Evolutionary conservation across 1,140 invertebrate species (phyloP).

Genomic region (Trichonephila clavata): DNA sequence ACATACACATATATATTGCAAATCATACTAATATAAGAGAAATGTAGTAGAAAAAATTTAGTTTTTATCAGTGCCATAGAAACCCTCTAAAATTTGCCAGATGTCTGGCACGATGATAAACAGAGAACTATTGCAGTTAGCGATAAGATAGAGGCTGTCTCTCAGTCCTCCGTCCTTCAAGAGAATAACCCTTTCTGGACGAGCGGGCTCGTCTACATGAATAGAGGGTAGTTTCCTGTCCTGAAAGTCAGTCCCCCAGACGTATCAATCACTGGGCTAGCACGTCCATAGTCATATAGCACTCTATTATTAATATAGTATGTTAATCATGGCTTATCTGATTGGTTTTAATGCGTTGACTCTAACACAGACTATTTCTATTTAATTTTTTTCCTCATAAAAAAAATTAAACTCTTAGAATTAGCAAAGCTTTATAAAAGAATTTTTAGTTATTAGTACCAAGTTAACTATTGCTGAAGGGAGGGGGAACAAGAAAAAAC

Average conservation of each 20-base stretch:
- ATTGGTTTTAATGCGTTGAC: no score
- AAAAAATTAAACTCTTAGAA: no score
- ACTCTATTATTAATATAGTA: background rate
- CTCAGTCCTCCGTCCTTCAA: background rate
- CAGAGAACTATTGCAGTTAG: background rate
- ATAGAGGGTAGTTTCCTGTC: background rate
- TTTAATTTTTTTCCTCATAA: no score
- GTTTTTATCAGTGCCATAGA: background rate
- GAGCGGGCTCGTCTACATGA: background rate
- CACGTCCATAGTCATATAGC: background rate
- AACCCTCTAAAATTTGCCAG: constrained; percentile 13
- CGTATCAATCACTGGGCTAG: background rate
- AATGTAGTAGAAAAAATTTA: background rate
- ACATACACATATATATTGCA: background rate
- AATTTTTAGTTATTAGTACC: no score
- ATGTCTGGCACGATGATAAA: background rate
- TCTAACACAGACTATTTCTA: no score
- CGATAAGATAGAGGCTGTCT: background rate
- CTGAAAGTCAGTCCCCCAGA: background rate
- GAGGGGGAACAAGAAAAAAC: no score
- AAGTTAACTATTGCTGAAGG: no score
- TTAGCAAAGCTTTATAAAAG: no score
- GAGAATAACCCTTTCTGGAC: constrained; percentile 1
- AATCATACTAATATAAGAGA: background rate
- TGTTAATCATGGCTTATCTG: no score